Percentiles rank a stretch among this genome's conserved stretches.
phyloP scores from a whole-genome alignment of 2,113 vertebrate genomes.

The Phasianus colchicus region DNA sequence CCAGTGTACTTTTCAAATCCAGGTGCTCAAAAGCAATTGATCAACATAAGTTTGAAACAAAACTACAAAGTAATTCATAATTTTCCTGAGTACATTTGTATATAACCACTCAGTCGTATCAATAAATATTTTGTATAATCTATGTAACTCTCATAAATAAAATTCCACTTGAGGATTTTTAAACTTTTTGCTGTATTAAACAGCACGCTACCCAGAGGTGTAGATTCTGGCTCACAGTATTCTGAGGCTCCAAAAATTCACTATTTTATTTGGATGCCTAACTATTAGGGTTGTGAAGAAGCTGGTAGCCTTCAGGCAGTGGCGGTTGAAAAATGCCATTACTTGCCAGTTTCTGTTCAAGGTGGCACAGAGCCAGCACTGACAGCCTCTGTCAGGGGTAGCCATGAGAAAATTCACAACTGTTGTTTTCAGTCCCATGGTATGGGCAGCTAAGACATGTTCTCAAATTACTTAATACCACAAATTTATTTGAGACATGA shows the following conservation, averaged over 20 bases:
- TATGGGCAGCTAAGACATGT: fast-evolving
- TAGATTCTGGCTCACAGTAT: not conserved
- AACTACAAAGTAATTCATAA: not conserved
- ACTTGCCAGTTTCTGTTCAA: not conserved
- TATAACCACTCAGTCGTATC: not conserved
- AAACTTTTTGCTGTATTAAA: not conserved
- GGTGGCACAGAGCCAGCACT: not conserved
- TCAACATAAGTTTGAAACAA: not conserved
- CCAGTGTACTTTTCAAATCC: not conserved
- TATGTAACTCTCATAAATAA: not conserved
- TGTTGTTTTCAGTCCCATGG: not conserved
- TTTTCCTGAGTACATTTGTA: not conserved
- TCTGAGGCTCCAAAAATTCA: not conserved
- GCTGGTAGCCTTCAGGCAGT: not conserved
- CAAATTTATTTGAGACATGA: not conserved
- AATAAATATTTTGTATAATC: not conserved
- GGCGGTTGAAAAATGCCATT: not conserved
- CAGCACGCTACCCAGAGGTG: not conserved
- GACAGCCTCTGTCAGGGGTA: not conserved
- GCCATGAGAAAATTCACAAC: not conserved
- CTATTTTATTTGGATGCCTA: not conserved
- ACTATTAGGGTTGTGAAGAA: not conserved
- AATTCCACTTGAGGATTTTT: not conserved
- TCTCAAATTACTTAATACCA: not conserved
- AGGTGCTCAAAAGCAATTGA: not conserved